Evolutionary conservation across 2,797 vertebrate species (phyloP).

Genomic region (Ataeniobius toweri): DNA sequence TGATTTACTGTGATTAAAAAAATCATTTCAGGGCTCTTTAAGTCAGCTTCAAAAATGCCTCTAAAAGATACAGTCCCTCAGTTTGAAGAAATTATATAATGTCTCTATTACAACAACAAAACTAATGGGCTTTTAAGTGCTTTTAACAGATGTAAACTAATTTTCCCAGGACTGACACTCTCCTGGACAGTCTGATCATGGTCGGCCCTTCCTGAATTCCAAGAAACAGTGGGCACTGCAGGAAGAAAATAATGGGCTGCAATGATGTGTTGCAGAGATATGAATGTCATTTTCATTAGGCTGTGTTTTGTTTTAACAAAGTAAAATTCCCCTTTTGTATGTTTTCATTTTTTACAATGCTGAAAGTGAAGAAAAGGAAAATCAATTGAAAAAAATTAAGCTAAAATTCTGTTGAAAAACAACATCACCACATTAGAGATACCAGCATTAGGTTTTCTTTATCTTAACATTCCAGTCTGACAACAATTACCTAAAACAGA

Average conservation of each 20-base stretch:
- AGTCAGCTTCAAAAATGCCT: background rate
- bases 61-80: background rate
- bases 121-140: background rate
- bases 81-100: background rate
- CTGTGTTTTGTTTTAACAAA: background rate
- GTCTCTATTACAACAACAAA: constrained; percentile 4
- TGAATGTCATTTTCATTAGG: background rate
- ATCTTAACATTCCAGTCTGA: background rate
- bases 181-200: background rate
- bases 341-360: background rate
- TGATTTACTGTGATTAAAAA: background rate
- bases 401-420: background rate
- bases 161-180: background rate
- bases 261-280: background rate
- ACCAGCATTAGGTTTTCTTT: background rate
- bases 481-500: background rate
- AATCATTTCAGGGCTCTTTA: background rate
- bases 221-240: background rate
- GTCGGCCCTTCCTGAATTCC: constrained; percentile 18
- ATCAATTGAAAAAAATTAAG: background rate
- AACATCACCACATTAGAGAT: background rate
- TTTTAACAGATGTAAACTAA: constrained; percentile 8
- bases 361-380: background rate
- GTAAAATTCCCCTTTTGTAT: background rate
- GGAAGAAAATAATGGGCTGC: background rate